Evolutionary conservation across 1,140 invertebrate species (phyloP), one percentile per base, ranked within the genome.

Genomic region (Lordiphosa clarofinis): DNA sequence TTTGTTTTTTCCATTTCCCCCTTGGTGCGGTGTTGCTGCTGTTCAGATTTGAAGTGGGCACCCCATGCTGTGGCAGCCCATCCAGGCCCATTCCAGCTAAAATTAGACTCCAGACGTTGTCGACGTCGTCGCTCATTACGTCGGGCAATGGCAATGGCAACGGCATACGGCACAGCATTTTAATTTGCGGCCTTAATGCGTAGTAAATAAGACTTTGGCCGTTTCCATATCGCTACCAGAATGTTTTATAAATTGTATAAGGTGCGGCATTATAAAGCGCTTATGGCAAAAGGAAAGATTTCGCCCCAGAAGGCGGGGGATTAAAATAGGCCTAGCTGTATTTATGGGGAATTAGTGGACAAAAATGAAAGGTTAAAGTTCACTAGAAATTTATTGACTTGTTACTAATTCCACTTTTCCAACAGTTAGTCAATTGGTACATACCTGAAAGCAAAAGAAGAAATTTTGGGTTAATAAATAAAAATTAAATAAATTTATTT

Each of bases 101-200:
- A 82, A 84, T 82, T 82, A 82, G 76, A 82, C 78, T 82, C 78
- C 76, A 82, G 76, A 82, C 76, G 59, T 13, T 42, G 52, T 44
- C 59, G 47, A 55, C 21, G 38, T 55, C 13, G 28, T 19, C 38
- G 61, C 67, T 76, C 67, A 74, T 76, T 75, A 78, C 52, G 73
- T 43, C 52, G 31, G 54, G 33, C 48, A 44, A 44, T 24, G 24
- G 36, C 58, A 57, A 46, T 35, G 13, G 21, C 58, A 63, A 40
- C 42, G 61, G 40, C 73, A 73, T 58, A 49, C 57, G 43, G 75
- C 58, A 72, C 54, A 82, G 76, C 58, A 70, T 82, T 81, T 82
- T 82, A 82, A 76, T 82, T 82, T 69, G 53, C 57, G 56, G 63
- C 56, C 76, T 76, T 76, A 76, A 59, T 55, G 66, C 75, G 75